Conservation (phyloP, 1,140 invertebrate genomes). For the Anastatus disparis region DNA sequence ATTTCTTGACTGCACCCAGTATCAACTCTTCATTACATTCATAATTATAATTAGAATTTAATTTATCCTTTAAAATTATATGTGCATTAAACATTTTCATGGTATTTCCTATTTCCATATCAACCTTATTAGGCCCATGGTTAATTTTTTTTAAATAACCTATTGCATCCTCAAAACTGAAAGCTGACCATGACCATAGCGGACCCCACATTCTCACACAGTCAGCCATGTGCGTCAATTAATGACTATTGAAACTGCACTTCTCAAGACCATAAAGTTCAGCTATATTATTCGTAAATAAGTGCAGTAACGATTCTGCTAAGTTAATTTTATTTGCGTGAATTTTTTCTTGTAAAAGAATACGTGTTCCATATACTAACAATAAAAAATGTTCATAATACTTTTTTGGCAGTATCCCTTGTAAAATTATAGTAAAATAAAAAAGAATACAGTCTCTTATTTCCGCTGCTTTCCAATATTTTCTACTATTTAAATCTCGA, state of each 20-base stretch:
- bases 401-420: neutral
- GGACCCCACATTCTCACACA: conserved; percentile 32
- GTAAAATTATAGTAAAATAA: conserved; percentile 28
- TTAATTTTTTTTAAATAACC: conserved; percentile 18
- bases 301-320: conserved; percentile 5
- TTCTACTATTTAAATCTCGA: conserved; percentile 9
- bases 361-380: no score
- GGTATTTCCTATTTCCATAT: conserved; percentile 20
- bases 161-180: conserved; percentile 33
- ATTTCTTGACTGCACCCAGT: no score
- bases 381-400: no score
- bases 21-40: no score
- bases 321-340: conserved; percentile 26
- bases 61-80: conserved; percentile 18
- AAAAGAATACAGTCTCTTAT: conserved; percentile 26
- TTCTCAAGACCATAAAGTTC: conserved; percentile 25
- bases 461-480: conserved; percentile 31
- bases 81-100: conserved; percentile 18
- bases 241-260: conserved; percentile 32
- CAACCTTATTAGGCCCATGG: conserved; percentile 32
- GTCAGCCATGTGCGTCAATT: conserved; percentile 19
- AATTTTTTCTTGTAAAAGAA: no score
- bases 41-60: no score
- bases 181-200: conserved; percentile 24
- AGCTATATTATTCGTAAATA: conserved; percentile 12